Percentiles rank a stretch among this genome's conserved stretches.
phyloP scores from a whole-genome alignment of 2,797 vertebrate genomes.

The Carduelis carduelis region DNA sequence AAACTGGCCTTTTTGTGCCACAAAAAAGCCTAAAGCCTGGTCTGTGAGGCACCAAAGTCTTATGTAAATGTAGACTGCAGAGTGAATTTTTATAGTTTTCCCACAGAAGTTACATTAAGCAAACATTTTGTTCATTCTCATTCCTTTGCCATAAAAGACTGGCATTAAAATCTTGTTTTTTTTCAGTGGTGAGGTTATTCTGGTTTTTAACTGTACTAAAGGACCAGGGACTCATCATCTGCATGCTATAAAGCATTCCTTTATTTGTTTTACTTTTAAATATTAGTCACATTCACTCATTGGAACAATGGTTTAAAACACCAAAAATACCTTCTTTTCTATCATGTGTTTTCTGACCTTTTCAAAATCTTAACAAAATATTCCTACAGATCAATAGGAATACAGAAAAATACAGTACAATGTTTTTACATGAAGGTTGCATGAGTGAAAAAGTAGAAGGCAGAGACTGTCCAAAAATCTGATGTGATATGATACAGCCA shows the following conservation, averaged over 20 bases:
- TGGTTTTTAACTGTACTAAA: not conserved
- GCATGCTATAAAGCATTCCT: not conserved
- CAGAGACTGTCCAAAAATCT: not conserved
- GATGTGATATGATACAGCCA: not conserved
- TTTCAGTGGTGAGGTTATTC: not conserved
- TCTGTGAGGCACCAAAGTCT: not conserved
- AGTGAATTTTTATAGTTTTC: not conserved
- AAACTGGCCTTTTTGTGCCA: not conserved
- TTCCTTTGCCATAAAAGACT: not conserved
- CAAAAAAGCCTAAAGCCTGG: not conserved
- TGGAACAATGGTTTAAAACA: not conserved
- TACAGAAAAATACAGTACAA: not conserved
- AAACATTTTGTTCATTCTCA: not conserved
- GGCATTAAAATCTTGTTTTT: not conserved
- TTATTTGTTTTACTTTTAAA: not conserved
- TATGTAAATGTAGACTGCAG: not conserved
- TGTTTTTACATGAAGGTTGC: not conserved
- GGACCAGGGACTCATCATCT: not conserved
- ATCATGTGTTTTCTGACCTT: slow-evolving; percentile 9
- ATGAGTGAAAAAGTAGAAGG: not conserved
- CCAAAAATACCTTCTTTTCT: not conserved
- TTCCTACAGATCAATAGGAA: not conserved
- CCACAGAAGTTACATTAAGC: not conserved
- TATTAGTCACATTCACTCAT: not conserved
- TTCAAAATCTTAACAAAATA: slow-evolving; percentile 20